Conservation (phyloP, 92 coral and sea anemone species). For the Phenganax marumi region DNA sequence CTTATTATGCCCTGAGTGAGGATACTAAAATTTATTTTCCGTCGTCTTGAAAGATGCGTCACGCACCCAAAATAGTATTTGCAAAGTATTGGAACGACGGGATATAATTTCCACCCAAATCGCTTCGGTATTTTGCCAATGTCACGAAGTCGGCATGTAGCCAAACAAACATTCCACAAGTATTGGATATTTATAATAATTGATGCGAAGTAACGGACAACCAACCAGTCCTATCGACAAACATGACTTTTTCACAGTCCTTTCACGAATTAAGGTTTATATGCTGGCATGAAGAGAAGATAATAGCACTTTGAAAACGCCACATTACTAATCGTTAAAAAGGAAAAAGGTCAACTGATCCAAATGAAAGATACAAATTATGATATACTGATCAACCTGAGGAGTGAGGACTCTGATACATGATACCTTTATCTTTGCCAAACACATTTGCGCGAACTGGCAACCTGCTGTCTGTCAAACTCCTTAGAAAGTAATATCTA, state of each 20-base stretch:
- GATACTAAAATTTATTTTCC: neutral
- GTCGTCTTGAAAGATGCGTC: neutral
- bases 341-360: neutral
- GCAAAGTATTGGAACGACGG: neutral
- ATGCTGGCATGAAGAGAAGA: no score
- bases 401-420: slow-evolving; percentile 8
- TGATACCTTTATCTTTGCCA: neutral
- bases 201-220: no score
- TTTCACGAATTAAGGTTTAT: no score
- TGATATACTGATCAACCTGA: neutral
- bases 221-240: no score
- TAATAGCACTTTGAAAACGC: no score
- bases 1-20: no score
- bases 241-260: no score
- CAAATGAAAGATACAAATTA: neutral
- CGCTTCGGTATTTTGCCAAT: neutral
- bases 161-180: no score
- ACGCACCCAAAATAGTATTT: slow-evolving; percentile 14
- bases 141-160: no score
- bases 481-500: neutral
- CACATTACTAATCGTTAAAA: neutral
- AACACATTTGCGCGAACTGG: slow-evolving; percentile 8
- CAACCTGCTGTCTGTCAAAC: slow-evolving; percentile 8
- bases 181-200: no score
- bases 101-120: neutral